Evolutionary conservation across 2,797 vertebrate species (phyloP).

Genomic region (Balearica regulorum): DNA sequence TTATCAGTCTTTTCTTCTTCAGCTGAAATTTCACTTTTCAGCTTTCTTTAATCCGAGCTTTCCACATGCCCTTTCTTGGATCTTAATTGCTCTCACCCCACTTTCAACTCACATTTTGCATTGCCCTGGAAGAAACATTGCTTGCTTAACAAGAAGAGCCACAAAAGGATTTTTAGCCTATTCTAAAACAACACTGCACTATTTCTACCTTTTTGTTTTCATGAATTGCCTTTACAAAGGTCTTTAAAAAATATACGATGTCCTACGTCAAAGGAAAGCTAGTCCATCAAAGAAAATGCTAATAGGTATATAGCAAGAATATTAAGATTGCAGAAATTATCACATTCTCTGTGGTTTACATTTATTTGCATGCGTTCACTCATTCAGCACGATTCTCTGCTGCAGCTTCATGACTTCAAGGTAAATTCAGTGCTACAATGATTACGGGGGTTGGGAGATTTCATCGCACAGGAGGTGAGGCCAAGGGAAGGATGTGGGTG

Average conservation of each 20-base stretch:
- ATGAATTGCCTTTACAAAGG: not conserved
- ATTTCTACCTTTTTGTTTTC: not conserved
- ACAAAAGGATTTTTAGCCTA: not conserved
- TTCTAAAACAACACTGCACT: not conserved
- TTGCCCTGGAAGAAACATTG: slow-evolving; percentile 3
- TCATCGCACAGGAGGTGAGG: not conserved
- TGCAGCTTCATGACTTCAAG: not conserved
- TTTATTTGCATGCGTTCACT: not conserved
- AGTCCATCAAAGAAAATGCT: slow-evolving; percentile 24
- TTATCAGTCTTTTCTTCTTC: slow-evolving; percentile 4
- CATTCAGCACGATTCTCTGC: not conserved
- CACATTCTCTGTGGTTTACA: not conserved
- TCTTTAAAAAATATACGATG: not conserved
- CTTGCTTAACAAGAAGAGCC: not conserved
- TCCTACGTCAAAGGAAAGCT: not conserved
- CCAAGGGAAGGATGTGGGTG: not conserved
- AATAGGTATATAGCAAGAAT: not conserved
- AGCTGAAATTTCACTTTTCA: not conserved
- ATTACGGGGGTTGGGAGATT: not conserved
- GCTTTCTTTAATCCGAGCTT: not conserved
- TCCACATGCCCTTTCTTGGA: not conserved
- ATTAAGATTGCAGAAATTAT: not conserved
- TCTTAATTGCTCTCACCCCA: slow-evolving; percentile 23
- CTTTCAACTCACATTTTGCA: not conserved
- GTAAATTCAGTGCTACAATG: not conserved